A percentile compares a stretch with the other conserved stretches of the same genome.
Evolutionary conservation across 2,888 invertebrate genomes (phyloP).

Genomic region (Mycogona germanica): DNA sequence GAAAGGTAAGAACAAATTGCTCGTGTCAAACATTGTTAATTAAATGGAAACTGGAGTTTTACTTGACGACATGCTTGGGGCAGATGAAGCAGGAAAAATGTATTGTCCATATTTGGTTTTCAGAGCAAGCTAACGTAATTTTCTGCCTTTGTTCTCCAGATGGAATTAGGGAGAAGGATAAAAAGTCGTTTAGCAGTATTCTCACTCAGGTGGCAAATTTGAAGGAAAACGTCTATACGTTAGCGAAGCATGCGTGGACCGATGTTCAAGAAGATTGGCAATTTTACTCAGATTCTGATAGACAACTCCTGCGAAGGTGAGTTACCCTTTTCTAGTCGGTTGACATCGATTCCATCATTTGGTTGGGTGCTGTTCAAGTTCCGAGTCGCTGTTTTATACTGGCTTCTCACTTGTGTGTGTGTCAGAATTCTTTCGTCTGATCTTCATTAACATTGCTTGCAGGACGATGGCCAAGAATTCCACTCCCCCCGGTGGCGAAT

Average conservation of each 20-base stretch:
- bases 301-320: conserved; percentile 67
- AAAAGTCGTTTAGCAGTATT: conserved; percentile 58
- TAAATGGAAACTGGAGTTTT: background rate
- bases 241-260: conserved; percentile 78
- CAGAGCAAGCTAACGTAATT: background rate
- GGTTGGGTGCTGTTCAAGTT: conserved; percentile 4
- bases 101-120: background rate
- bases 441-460: conserved; percentile 25
- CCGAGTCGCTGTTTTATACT: background rate
- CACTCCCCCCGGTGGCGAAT: conserved; percentile 75
- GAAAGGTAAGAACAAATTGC: conserved; percentile 47
- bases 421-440: conserved; percentile 6
- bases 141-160: conserved; percentile 44
- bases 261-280: conserved; percentile 92
- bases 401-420: background rate
- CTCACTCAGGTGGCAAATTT: conserved; percentile 66
- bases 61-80: background rate
- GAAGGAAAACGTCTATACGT: conserved; percentile 79
- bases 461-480: conserved; percentile 83
- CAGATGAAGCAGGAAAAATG: background rate
- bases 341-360: background rate
- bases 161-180: conserved; percentile 74
- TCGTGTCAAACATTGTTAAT: background rate
- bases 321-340: conserved; percentile 11
- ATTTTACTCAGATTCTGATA: conserved; percentile 81